These are phyloP conservation scores for Theristus sp. DNA, from an alignment of 2,888 invertebrate species.

Conservation along the genomic window DNA sequence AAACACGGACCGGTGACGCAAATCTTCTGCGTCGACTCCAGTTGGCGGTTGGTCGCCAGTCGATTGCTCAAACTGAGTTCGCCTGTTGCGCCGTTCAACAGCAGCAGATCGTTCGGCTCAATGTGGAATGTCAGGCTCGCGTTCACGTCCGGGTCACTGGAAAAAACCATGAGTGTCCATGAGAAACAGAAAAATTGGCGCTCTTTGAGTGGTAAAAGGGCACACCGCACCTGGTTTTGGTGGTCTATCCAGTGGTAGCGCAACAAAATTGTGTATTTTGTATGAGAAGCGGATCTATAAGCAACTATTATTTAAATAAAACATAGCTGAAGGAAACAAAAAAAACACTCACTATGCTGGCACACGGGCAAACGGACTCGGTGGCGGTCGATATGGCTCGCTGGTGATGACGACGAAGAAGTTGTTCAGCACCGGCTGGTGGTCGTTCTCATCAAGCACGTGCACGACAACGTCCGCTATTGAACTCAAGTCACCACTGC, in stretches of 20 bases:
- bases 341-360: neutral
- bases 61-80: neutral
- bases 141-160: neutral
- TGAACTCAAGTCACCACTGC: conserved; percentile 22
- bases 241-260: too few species aligned
- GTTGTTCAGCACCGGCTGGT: conserved; percentile 71
- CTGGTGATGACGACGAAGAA: conserved; percentile 58
- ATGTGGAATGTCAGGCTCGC: neutral
- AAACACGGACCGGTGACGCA: neutral
- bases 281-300: neutral
- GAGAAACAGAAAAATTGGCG: neutral
- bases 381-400: neutral
- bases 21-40: neutral
- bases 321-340: neutral
- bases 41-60: neutral
- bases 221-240: too few species aligned
- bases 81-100: neutral
- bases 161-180: neutral
- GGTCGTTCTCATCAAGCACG: conserved; percentile 51
- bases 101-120: neutral
- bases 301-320: neutral
- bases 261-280: too few species aligned
- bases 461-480: conserved; percentile 21
- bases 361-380: neutral
- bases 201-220: too few species aligned